Base-by-base conservation (phyloP, 30 jellyfish, hydroid and myxozoan genomes). In the Phacellophora camtschatica region DNA sequence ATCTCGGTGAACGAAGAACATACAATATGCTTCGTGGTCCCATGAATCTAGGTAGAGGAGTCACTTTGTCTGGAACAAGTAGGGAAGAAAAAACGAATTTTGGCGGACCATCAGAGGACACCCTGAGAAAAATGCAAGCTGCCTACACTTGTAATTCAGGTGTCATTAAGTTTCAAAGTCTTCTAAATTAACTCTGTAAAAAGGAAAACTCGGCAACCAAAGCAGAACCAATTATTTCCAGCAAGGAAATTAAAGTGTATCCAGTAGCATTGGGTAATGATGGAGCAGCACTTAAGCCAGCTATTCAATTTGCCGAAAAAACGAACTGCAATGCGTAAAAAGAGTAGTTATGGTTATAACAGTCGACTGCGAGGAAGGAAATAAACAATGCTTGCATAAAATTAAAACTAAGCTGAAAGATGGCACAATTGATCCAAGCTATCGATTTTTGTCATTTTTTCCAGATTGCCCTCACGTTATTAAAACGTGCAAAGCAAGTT, bases 321-420 rank as follows among this genome's bases (percentile, higher is more conserved):
- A 45, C 30, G 7, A 71, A 71, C 12, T 19, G 15, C 51, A 71
- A 71, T 71, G 85, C 51, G 9, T 16, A 9, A 43, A 25, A 42
- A 35, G 53, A 13, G 76, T 28, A 18, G 76, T 71, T 11, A n/a
- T 48, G 16, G 76, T 71, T 43, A 5, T 71, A 20, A 43, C 85
- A n/a, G 53, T 48, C 6, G 85, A 71, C 49, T 71, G 85, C 81
- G 85, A 71, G 51, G 85, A 71, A 48, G 85, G 76, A 25, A 71
- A 71, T 50, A 42, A 71, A 30, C 79, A 71, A 28, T 11, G 20
- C 29, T 7, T 71, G 53, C 9, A 41, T 8, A n/a, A 81, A 15
- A 16, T 71, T 15, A 30, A 33, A 39, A 24, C n/a, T 5, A 24
- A 67, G n/a, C 19, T 37, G 15, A 32, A 30, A 15, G 29, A 39